Evolutionary conservation across 2,888 invertebrate genomes (phyloP), one percentile per base, ranked within the genome.

Genomic region (Leucophenga montana): DNA sequence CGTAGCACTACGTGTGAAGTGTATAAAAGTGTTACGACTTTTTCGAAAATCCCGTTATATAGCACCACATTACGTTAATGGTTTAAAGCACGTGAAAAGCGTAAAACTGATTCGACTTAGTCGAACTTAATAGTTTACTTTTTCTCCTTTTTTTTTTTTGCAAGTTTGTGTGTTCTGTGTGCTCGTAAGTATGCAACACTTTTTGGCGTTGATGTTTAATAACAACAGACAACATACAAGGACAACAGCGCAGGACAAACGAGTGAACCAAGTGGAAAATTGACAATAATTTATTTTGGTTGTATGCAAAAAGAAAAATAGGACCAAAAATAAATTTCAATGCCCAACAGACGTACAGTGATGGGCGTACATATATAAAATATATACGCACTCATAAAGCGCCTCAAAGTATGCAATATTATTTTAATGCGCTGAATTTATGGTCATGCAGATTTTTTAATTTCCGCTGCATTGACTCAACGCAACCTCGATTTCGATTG

Each of bases 281-380:
- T 84, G 85, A 85, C 83, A 85, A 83, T 84, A 83, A 83, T 84
- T 82, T 82, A 82, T 85, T 78, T 79, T 77, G 79, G 78, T 75
- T 48, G 9, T 46, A 22, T 9, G 54, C 59, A 66, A 50, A 64
- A 48, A 67, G 48, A 18, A 22, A 18, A 61, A 53, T 46, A 67
- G 27, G 18, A 56, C 22, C 1, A 57, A 48, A 57, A 72, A 68
- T 68, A 13, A 54, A 39, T 44, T 20, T 57, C 22, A 22, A 57
- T 57, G 46, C 33, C 13, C 66, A 64, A 67, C 33, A 66, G 48
- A 8, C 48, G 11, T 16, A 48, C 66, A 68, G 14, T 62, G n/a
- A n/a, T n/a, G n/a, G n/a, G n/a, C n/a, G n/a, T n/a, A n/a, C n/a
- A n/a, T n/a, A n/a, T n/a, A n/a, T n/a, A n/a, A n/a, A n/a, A n/a